phyloP scores from a whole-genome alignment of 1,140 invertebrate species.

The Sminthurinus signatus region DNA sequence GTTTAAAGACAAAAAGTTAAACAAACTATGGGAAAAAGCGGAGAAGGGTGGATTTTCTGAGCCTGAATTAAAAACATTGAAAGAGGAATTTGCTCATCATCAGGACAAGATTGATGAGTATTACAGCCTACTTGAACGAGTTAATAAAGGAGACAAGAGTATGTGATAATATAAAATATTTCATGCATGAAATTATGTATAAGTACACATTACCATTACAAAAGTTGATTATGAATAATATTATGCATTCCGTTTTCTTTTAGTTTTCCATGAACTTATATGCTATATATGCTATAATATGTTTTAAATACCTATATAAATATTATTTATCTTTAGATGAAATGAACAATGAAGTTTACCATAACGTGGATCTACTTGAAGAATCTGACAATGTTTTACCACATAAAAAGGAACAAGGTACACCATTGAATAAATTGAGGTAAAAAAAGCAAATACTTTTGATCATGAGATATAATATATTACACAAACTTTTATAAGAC shows the following conservation, averaged over 20 bases:
- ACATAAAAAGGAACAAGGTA: slow-evolving; percentile 8
- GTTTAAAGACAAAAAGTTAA: slow-evolving; percentile 84
- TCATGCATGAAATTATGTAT: too few species aligned
- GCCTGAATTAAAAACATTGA: slow-evolving; percentile 72
- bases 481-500: not conserved
- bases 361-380: slow-evolving; percentile 15
- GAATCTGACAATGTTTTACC: slow-evolving; percentile 17
- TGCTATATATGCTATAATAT: not conserved
- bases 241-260: too few species aligned
- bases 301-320: not conserved
- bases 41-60: slow-evolving; percentile 74
- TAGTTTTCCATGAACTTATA: not conserved
- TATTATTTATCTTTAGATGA: slow-evolving; percentile 20
- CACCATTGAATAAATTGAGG: slow-evolving; percentile 12
- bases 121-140: slow-evolving; percentile 65
- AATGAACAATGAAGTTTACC: slow-evolving; percentile 25
- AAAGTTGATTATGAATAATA: too few species aligned
- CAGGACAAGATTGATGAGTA: slow-evolving; percentile 90
- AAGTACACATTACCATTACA: too few species aligned
- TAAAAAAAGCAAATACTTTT: too few species aligned
- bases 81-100: slow-evolving; percentile 84
- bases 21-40: slow-evolving; percentile 83
- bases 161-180: too few species aligned
- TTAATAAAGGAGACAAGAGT: slow-evolving; percentile 50
- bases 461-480: too few species aligned